Evolutionary conservation across 2,797 vertebrate genomes (phyloP).

Genomic region (Coendou prehensilis): DNA sequence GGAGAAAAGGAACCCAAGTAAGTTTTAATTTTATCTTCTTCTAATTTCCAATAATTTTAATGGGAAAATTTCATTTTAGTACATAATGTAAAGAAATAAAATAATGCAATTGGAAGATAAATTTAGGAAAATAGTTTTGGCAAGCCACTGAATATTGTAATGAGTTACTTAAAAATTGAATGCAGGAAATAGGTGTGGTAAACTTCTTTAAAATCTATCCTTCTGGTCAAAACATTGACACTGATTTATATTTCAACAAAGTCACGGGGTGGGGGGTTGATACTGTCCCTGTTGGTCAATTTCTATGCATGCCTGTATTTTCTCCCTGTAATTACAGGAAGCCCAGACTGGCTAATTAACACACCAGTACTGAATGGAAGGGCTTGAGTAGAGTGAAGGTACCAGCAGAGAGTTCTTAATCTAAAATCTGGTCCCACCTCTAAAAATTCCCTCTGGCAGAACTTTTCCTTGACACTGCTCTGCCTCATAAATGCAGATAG

Average conservation of each 20-base stretch:
- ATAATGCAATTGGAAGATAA: neutral
- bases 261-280: too few relatives aligned
- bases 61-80: conserved; percentile 30
- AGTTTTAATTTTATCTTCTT: neutral
- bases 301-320: neutral
- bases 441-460: neutral
- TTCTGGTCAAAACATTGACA: neutral
- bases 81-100: neutral
- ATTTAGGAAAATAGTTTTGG: neutral
- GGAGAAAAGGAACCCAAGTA: neutral
- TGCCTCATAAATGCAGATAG: conserved; percentile 32
- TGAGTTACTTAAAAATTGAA: neutral
- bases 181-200: neutral
- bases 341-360: neutral
- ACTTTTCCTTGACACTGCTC: neutral
- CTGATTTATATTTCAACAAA: conserved; percentile 10
- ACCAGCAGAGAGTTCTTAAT: neutral
- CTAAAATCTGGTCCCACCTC: neutral
- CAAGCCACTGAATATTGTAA: neutral
- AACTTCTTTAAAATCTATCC: neutral
- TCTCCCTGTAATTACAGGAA: neutral
- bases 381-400: neutral
- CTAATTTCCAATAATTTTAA: neutral
- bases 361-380: neutral
- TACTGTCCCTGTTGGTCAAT: neutral